phyloP scores from a whole-genome alignment of 1,140 invertebrate species.

The Bicyclus anynana region DNA sequence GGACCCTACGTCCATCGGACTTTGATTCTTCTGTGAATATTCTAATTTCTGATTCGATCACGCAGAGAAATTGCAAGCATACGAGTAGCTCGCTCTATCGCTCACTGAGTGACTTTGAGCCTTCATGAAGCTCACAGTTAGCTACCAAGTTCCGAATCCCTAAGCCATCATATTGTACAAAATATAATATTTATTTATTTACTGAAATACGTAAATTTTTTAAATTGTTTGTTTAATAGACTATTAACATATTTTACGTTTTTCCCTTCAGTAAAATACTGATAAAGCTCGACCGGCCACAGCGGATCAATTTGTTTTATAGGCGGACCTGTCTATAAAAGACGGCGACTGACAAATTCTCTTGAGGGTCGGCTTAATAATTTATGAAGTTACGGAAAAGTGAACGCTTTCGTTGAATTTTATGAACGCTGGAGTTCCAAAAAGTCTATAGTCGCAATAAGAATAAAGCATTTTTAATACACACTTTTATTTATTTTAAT shows the following conservation, averaged over 20 bases:
- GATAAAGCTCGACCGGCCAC: slow-evolving; percentile 43
- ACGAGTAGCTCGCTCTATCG: no score
- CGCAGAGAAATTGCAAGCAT: no score
- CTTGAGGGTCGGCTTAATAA: slow-evolving; percentile 47
- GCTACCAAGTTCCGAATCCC: no score
- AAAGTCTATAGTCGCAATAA: slow-evolving; percentile 8
- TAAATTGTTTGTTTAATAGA: slow-evolving; percentile 14
- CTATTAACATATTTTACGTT: slow-evolving; percentile 31
- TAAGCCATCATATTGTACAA: no score
- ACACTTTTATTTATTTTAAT: background rate
- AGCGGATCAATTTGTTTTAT: slow-evolving; percentile 56
- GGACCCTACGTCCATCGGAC: no score
- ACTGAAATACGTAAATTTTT: background rate
- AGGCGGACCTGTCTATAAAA: slow-evolving; percentile 57
- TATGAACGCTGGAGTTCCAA: slow-evolving; percentile 14
- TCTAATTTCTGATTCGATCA: no score
- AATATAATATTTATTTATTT: background rate
- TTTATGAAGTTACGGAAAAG: slow-evolving; percentile 47
- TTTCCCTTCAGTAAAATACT: slow-evolving; percentile 36
- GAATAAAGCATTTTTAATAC: slow-evolving; percentile 1
- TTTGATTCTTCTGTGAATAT: no score
- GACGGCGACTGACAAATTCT: slow-evolving; percentile 53
- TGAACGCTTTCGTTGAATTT: slow-evolving; percentile 31
- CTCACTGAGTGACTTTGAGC: no score
- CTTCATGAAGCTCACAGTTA: no score